Conservation (phyloP, 2,888 invertebrate genomes). For the Clanis bilineata region DNA sequence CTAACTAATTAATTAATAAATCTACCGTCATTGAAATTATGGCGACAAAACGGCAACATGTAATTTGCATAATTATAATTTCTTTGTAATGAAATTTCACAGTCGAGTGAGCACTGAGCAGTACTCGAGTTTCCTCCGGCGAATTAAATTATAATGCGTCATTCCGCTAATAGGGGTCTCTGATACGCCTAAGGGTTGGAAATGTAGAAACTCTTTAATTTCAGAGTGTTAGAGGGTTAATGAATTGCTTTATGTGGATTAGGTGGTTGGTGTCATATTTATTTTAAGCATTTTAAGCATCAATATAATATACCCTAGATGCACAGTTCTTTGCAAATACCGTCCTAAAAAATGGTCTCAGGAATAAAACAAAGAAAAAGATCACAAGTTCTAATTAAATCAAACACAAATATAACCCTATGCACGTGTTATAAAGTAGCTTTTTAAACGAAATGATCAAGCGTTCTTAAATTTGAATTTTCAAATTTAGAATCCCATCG, state of each 20-base stretch:
- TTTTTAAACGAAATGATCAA: too few species aligned
- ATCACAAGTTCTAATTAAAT: too few species aligned
- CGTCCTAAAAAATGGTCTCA: too few species aligned
- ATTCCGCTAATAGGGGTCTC: slow-evolving; percentile 6
- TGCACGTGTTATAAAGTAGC: too few species aligned
- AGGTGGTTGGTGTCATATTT: background rate
- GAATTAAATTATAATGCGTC: slow-evolving; percentile 1
- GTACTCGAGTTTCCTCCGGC: background rate
- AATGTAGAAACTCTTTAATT: background rate
- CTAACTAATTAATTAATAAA: background rate
- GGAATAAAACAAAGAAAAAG: too few species aligned
- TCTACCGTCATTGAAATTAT: background rate
- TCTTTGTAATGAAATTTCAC: slow-evolving; percentile 7
- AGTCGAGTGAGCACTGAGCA: background rate
- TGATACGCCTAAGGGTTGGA: background rate
- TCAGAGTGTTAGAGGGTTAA: background rate
- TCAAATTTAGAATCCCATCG: too few species aligned
- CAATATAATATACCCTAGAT: background rate
- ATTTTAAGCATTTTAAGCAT: too few species aligned
- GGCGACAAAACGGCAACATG: slow-evolving; percentile 1
- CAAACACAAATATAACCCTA: too few species aligned
- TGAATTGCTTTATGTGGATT: background rate
- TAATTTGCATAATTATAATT: slow-evolving; percentile 11
- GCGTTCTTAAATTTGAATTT: too few species aligned
- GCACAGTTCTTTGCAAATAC: too few species aligned